These are phyloP conservation scores for Eupithecia insigniata DNA, from an alignment of 2,888 invertebrate species.

Conservation along the genomic window DNA sequence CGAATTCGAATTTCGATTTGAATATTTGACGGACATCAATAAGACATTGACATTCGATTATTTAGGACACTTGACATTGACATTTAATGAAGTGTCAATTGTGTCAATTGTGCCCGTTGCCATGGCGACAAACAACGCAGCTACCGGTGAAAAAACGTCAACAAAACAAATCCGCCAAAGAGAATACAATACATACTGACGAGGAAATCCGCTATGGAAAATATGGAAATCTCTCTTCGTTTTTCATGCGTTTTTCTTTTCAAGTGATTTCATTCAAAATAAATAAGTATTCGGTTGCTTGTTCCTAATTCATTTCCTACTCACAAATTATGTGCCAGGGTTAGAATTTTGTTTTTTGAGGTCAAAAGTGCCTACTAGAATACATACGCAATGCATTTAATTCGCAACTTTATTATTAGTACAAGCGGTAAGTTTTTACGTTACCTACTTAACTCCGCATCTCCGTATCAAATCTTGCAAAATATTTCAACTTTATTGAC, in stretches of 20 bases:
- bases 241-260: too few relatives aligned
- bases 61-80: neutral
- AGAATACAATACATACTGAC: too few relatives aligned
- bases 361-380: neutral
- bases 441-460: neutral
- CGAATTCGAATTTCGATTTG: neutral
- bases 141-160: constrained; percentile 6
- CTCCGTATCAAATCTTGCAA: neutral
- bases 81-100: neutral
- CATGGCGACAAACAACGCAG: neutral
- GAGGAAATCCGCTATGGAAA: too few relatives aligned
- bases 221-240: too few relatives aligned
- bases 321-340: neutral
- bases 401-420: constrained; percentile 36
- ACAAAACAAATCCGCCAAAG: too few relatives aligned
- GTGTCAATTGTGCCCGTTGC: neutral
- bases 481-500: neutral
- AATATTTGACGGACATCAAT: too few relatives aligned
- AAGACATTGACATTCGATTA: neutral
- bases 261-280: neutral
- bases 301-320: neutral
- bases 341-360: neutral
- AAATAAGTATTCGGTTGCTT: neutral
- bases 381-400: constrained; percentile 26
- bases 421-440: constrained; percentile 34